Conservation (phyloP, 2,888 invertebrate species). For the Campoplex nolae region DNA sequence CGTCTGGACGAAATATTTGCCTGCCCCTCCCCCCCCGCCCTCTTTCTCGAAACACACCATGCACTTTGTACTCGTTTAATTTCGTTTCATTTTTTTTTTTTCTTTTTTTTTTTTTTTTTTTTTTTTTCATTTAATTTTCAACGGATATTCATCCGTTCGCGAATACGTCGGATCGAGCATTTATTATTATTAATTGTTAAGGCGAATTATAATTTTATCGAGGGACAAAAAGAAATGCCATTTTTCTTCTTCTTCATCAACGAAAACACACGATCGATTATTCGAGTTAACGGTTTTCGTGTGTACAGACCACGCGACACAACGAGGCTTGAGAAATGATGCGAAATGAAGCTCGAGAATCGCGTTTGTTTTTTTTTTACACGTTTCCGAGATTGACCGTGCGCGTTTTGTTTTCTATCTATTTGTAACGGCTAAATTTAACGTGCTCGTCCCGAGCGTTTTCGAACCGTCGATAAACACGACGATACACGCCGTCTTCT, state of each 20-base stretch:
- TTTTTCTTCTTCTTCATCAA: background rate
- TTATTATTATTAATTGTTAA: background rate
- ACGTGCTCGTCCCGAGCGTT: constrained; percentile 34
- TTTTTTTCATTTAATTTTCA: background rate
- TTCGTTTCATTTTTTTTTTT: too few relatives aligned
- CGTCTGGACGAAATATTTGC: constrained; percentile 38
- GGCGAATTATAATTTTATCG: background rate
- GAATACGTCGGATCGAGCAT: background rate
- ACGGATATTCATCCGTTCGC: background rate
- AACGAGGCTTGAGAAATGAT: background rate
- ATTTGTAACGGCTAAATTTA: constrained; percentile 47
- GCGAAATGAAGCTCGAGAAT: background rate
- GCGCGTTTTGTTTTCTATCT: background rate
- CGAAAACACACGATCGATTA: background rate
- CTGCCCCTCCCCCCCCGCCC: background rate
- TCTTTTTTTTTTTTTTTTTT: too few relatives aligned
- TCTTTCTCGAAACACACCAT: background rate
- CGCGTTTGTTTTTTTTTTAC: background rate
- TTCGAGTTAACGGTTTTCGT: too few relatives aligned
- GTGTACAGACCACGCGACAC: background rate
- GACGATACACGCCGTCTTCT: background rate
- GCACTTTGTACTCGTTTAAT: constrained; percentile 55
- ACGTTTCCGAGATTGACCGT: constrained; percentile 27
- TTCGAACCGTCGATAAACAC: constrained; percentile 54
- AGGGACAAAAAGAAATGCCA: background rate